Conservation (phyloP, 1,140 invertebrate species). For the Monomorium pharaonis region DNA sequence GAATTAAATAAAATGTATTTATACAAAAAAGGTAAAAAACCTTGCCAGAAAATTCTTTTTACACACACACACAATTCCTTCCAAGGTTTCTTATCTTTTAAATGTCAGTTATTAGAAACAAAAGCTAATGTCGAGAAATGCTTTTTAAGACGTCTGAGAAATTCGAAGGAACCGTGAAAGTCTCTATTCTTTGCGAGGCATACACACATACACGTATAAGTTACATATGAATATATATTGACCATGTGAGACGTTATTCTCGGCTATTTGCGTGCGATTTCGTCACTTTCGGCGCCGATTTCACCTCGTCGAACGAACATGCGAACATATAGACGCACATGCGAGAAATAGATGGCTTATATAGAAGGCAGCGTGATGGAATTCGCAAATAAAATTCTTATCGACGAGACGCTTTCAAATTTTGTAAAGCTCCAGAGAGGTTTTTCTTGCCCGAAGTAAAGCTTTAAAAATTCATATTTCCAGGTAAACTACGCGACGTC, state of each 20-base stretch:
- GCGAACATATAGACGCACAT: background rate
- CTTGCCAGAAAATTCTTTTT: background rate
- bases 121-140: background rate
- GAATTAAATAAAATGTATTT: background rate
- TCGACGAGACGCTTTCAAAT: background rate
- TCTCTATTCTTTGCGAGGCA: background rate
- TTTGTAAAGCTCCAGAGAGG: background rate
- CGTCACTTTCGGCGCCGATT: constrained; percentile 10
- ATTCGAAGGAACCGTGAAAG: background rate
- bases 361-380: background rate
- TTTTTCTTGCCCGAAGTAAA: background rate
- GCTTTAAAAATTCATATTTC: constrained; percentile 30
- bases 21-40: background rate
- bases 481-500: background rate
- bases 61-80: background rate
- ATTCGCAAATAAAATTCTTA: background rate
- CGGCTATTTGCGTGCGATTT: constrained; percentile 16
- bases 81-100: background rate
- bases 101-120: background rate
- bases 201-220: background rate
- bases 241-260: background rate
- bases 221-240: background rate
- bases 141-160: background rate
- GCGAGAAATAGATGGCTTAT: background rate
- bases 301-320: background rate